A percentile compares a stretch with the other conserved stretches of the same genome.
Conservation (phyloP, 92 coral and sea anemone genomes). For the Plumapathes pennacea region DNA sequence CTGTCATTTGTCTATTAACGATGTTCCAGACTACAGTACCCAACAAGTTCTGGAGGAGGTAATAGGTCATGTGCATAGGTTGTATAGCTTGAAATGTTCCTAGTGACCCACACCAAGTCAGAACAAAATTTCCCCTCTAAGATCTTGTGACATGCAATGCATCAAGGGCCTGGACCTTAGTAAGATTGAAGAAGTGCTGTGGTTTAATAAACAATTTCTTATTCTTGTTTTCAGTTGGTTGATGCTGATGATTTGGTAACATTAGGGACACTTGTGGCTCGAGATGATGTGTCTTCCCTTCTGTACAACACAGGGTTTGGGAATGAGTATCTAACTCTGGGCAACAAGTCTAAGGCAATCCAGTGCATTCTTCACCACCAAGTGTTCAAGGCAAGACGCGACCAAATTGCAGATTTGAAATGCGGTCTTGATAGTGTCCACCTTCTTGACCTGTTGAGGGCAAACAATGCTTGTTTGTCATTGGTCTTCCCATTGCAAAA, state of each 20-base stretch:
- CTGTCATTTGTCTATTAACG: slow-evolving; percentile 39
- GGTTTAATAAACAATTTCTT: not conserved
- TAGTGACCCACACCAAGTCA: too few relatives aligned
- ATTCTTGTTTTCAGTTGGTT: slow-evolving; percentile 18
- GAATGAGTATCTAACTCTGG: slow-evolving; percentile 31
- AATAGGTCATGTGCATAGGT: too few relatives aligned
- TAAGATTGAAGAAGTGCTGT: slow-evolving; percentile 4
- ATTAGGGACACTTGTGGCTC: slow-evolving; percentile 28
- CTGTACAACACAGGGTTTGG: slow-evolving; percentile 54
- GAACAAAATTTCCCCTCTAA: too few relatives aligned
- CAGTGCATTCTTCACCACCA: slow-evolving; percentile 39
- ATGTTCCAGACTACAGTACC: slow-evolving; percentile 49
- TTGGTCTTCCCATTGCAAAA: slow-evolving; percentile 45
- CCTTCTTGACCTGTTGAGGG: slow-evolving; percentile 32
- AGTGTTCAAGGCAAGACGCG: slow-evolving; percentile 31
- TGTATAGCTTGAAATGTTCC: too few relatives aligned
- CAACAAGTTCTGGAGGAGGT: slow-evolving; percentile 58
- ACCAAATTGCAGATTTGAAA: slow-evolving; percentile 41
- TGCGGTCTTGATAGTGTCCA: slow-evolving; percentile 34
- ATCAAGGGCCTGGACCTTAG: too few relatives aligned
- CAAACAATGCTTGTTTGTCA: slow-evolving; percentile 29
- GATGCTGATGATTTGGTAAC: slow-evolving; percentile 29
- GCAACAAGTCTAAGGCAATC: slow-evolving; percentile 28
- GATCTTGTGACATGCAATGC: too few relatives aligned
- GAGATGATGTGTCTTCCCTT: slow-evolving; percentile 49